These are phyloP conservation scores for Hydrochoerus hydrochaeris DNA, from an alignment of 2,113 vertebrate species.

Conservation along the genomic window DNA sequence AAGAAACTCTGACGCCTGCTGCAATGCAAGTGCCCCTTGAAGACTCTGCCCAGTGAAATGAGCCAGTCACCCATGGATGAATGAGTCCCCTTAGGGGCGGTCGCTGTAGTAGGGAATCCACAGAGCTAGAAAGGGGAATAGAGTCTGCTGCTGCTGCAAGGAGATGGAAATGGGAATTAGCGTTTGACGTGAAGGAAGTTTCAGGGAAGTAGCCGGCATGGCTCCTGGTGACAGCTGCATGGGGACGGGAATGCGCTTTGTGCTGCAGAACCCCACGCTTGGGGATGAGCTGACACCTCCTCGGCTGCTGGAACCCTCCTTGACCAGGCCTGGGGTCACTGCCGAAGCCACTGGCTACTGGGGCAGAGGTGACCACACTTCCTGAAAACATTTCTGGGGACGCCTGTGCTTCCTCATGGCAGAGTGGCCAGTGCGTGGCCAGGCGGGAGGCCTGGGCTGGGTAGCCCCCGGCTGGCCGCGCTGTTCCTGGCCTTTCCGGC, in stretches of 20 bases:
- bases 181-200: not conserved
- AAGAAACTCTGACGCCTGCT: not conserved
- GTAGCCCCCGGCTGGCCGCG: fast-evolving
- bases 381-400: not conserved
- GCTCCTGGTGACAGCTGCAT: fast-evolving
- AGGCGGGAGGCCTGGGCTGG: fast-evolving
- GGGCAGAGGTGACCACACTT: not conserved
- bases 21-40: not conserved
- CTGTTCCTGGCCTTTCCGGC: not conserved
- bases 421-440: fast-evolving
- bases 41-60: not conserved
- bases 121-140: not conserved
- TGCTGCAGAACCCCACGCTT: fast-evolving
- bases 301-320: too few relatives aligned
- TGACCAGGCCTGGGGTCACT: not conserved
- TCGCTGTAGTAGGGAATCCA: too few relatives aligned
- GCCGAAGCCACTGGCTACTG: fast-evolving
- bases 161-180: fast-evolving
- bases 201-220: not conserved
- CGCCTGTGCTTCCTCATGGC: not conserved
- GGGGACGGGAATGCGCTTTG: fast-evolving
- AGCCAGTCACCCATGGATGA: not conserved
- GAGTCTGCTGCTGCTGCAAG: fast-evolving
- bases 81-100: too few relatives aligned
- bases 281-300: not conserved